Evolutionary conservation across 2,113 vertebrate genomes (phyloP), one percentile per base, ranked within the genome.

Genomic region (Uria lomvia): DNA sequence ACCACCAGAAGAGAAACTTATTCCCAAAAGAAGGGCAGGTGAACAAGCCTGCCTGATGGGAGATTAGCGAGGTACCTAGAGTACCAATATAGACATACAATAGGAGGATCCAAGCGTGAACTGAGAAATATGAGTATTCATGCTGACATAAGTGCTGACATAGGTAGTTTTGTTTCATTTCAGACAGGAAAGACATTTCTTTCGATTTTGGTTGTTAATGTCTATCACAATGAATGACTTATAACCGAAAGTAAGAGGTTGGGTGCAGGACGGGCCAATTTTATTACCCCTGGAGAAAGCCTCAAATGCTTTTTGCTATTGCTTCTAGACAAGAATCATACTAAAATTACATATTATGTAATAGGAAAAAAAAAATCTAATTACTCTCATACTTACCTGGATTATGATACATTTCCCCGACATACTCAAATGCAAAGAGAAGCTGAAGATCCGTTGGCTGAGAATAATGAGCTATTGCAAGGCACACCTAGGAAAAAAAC

Each of bases 381-480:
- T 86, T 72, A 83, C 59, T 92, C 88, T 91, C 76, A 96, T 90
- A 85, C 94, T 92, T 98, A 99, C 99, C 99, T 98, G 98, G 98
- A 97, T 98, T 98, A 96, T 99, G 98, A 97, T 99, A 99, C 82
- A 98, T 98, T 92, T 98, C 98, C 73, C 98, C 98, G 94, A 99
- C 98, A 95, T 99, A 99, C 97, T 99, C 99, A 97, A 99, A 99
- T 21, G 99, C 99, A 98, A 99, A 99, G 81, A 99, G 98, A 83
- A 99, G 98, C 96, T 99, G 99, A 82, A 99, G 98, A 98, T 99
- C 99, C 1, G 99, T 99, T 88, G 99, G 99, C 93, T 99, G 99
- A 80, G 99, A 99, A 94, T 99, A 99, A 98, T 99, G 99, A 93
- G 99, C 99, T 93, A 99, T 99, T 74, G 99, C 99, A 95, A 99